phyloP scores from a whole-genome alignment of 2,888 invertebrate genomes.

The Himalopsyche kuldschensis region DNA sequence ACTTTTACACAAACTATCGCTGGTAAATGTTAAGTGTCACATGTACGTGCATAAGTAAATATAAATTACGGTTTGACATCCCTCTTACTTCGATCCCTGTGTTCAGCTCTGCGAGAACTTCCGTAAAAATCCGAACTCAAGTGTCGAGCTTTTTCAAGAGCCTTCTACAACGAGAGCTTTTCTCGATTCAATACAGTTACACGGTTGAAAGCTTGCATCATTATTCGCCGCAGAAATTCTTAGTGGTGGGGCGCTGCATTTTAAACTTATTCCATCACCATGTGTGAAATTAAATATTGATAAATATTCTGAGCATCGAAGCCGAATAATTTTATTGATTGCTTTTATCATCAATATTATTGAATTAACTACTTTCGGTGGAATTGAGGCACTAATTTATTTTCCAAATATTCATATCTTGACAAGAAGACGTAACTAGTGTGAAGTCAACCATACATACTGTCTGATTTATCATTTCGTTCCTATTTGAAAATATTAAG shows the following conservation, averaged over 20 bases:
- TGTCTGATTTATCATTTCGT: too few species aligned
- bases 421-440: too few species aligned
- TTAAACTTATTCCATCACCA: not conserved
- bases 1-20: too few species aligned
- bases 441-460: too few species aligned
- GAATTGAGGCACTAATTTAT: too few species aligned
- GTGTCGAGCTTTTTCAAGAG: conserved; percentile 10
- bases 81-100: not conserved
- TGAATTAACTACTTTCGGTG: too few species aligned
- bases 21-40: not conserved
- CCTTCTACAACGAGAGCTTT: not conserved
- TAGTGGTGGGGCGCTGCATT: not conserved
- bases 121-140: not conserved
- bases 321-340: too few species aligned
- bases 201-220: conserved; percentile 9
- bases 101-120: not conserved
- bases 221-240: not conserved
- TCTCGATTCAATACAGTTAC: conserved; percentile 19
- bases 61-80: not conserved
- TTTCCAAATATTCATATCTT: too few species aligned
- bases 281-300: not conserved
- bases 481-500: too few species aligned
- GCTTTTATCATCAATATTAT: too few species aligned
- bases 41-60: not conserved
- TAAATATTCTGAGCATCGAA: not conserved